Conservation (phyloP, 2,888 invertebrate genomes). For the Lasiommata megera region DNA sequence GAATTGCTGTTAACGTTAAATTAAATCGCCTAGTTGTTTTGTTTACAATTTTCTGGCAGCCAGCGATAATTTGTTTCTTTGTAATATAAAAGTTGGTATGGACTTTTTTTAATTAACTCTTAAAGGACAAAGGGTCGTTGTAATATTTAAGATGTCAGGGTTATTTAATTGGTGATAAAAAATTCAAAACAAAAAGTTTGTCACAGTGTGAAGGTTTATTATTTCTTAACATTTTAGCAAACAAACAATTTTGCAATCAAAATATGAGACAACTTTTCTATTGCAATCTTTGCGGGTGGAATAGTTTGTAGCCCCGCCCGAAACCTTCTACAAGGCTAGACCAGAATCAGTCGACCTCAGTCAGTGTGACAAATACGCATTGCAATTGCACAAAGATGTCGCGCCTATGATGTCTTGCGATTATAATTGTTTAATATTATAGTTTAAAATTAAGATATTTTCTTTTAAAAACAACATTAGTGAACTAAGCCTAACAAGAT, state of each 20-base stretch:
- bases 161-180: not conserved
- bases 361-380: too few relatives aligned
- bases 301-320: too few relatives aligned
- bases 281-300: too few relatives aligned
- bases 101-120: constrained; percentile 7
- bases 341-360: too few relatives aligned
- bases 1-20: constrained; percentile 5
- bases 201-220: too few relatives aligned
- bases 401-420: too few relatives aligned
- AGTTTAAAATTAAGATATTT: not conserved
- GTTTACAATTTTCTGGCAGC: constrained; percentile 1
- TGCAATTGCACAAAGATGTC: too few relatives aligned
- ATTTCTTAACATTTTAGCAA: too few relatives aligned
- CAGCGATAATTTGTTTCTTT: constrained; percentile 3
- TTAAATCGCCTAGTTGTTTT: constrained; percentile 9
- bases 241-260: too few relatives aligned
- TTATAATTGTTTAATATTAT: too few relatives aligned
- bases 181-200: not conserved
- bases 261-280: too few relatives aligned
- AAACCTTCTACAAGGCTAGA: too few relatives aligned
- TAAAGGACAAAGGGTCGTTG: constrained; percentile 1
- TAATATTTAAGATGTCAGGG: not conserved
- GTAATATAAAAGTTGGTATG: constrained; percentile 5
- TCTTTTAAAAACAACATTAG: not conserved
- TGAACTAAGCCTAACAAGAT: not conserved